Evolutionary conservation across 2,797 vertebrate genomes (phyloP), one percentile per base, ranked within the genome.

Genomic region (Myotis findleyi): DNA sequence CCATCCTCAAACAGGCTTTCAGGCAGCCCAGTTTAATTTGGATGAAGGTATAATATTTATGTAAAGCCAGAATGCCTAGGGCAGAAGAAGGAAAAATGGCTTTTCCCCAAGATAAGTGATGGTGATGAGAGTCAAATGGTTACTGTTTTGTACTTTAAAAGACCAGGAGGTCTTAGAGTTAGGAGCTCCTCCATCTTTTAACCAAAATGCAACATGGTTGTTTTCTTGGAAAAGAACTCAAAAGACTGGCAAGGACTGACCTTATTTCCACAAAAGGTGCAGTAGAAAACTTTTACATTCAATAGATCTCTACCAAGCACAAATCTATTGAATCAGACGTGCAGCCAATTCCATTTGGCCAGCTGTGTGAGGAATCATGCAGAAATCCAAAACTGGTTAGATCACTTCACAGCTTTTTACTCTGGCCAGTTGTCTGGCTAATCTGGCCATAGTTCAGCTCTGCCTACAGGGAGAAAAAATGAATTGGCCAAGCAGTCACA

Each of bases 181-280:
- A 68, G 36, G 44, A 80, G 11, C 11, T 66, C n/a, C 13, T 79
- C 41, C 7, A 3, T 84, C 53, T 91, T 51, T 66, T 89, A 72
- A 44, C 18, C 30, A 73, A 44, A 84, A 38, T 53, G 36, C 27
- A 84, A 72, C 0, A 7, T 13, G 27, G 4, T 41, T 73, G 72
- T 80, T 96, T 94, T 72, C 69, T 90, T 87, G 55, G 36, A 82
- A 84, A 86, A 93, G 71, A 96, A 53, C 47, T 93, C 25, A 71
- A 77, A 84, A 89, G 69, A 92, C 12, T 97, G 76, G 47, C 87
- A 95, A 93, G 47, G 41, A 85, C 18, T 93, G 80, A 95, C 91
- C 92, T 95, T 96, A 85, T 84, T 93, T 95, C 55, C 30, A 92
- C 47, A 71, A 87, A 91, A 87, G 25, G 36, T 94, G 85, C 55